Evolutionary conservation across 2,888 invertebrate genomes (phyloP), one percentile per base, ranked within the genome.

Genomic region (Watsonalla cultraria): DNA sequence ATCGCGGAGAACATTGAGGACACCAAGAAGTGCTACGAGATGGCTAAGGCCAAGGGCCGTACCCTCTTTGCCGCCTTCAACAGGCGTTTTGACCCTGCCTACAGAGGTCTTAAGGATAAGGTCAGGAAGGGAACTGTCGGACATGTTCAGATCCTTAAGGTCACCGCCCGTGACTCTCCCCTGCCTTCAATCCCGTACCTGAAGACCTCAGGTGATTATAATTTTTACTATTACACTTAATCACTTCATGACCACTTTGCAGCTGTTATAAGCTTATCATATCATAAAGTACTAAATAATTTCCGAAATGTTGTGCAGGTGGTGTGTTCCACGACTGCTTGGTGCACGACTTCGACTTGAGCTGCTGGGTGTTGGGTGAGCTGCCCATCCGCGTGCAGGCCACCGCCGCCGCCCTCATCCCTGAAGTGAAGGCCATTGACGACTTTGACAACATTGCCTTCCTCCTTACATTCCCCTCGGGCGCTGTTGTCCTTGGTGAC

Each of bases 241-340:
- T 24, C 24, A 24, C 24, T 24, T 24, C 24, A 24, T 24, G 24
- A 24, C 24, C 24, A 24, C 24, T 2, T 24, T 24, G 24, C 24
- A 24, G 24, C 4, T 24, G 2, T 24, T 24, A 24, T 24, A 24
- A 24, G n/a, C n/a, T n/a, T n/a, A n/a, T n/a, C n/a, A n/a, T n/a
- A n/a, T n/a, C n/a, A n/a, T n/a, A n/a, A n/a, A n/a, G 24, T 24
- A 24, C 24, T 24, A 24, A 24, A 24, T 24, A 1, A 24, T 24
- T 2, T 24, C 24, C 24, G 24, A 24, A 48, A 49, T 59, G 56
- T n/a, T 24, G 4, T 24, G 24, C 59, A 91, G 94, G 94, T 62
- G 94, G 94, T 11, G 93, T 95, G 42, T 94, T 94, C 75, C 93
- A 94, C 57, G 95, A 95, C 72, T 93, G 94, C 63, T 84, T 93